phyloP scores from a whole-genome alignment of 2,113 vertebrate genomes.

The Clupea harengus region DNA sequence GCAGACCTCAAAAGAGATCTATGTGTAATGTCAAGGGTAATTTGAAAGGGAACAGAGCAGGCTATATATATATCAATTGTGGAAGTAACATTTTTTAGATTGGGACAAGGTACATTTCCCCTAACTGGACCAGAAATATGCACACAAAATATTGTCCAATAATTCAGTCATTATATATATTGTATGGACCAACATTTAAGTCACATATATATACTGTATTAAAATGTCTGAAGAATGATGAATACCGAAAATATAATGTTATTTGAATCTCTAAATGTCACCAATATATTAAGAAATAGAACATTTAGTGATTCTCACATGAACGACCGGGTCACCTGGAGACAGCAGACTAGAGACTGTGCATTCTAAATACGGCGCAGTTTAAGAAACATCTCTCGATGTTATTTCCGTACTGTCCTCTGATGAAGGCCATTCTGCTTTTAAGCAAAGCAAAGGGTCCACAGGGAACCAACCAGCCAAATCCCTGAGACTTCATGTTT shows the following conservation, averaged over 20 bases:
- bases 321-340: background rate
- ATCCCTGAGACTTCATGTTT: background rate
- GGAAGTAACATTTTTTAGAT: background rate
- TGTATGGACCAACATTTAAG: too few species aligned
- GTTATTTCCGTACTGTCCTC: background rate
- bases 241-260: too few species aligned
- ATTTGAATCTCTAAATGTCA: background rate
- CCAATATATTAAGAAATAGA: background rate
- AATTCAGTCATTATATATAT: too few species aligned
- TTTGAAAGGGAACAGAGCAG: background rate
- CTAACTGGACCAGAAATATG: background rate
- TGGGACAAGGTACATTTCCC: background rate
- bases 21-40: background rate
- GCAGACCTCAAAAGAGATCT: background rate
- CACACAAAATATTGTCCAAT: too few species aligned
- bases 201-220: too few species aligned
- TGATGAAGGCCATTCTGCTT: background rate
- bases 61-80: background rate
- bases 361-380: background rate
- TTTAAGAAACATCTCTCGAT: background rate
- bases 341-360: background rate
- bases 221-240: too few species aligned
- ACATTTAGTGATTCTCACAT: background rate
- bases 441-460: background rate
- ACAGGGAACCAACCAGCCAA: background rate